These are phyloP conservation scores for Trematomus loennbergii DNA, from an alignment of 2,113 vertebrate species.

Conservation along the genomic window DNA sequence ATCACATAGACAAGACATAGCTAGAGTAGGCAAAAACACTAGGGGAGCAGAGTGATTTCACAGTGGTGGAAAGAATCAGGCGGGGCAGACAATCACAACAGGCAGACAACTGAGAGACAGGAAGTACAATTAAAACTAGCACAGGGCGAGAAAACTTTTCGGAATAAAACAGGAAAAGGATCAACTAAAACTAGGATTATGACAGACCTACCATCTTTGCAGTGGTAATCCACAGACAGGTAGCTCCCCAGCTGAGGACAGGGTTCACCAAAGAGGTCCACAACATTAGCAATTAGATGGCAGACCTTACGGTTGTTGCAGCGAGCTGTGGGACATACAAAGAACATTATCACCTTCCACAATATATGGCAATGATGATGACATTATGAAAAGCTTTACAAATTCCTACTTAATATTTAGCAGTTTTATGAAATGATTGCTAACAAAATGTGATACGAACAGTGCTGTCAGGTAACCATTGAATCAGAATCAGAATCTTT, in stretches of 20 bases:
- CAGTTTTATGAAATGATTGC: background rate
- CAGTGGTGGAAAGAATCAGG: too few relatives aligned
- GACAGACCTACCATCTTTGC: slow-evolving; percentile 87
- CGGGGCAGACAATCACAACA: too few relatives aligned
- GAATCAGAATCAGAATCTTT: background rate
- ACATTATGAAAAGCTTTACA: background rate
- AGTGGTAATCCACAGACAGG: slow-evolving; percentile 89
- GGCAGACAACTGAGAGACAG: too few relatives aligned
- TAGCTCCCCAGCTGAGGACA: slow-evolving; percentile 88
- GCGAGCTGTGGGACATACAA: slow-evolving; percentile 75
- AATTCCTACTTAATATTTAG: background rate
- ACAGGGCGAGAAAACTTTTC: too few relatives aligned
- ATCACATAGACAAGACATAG: too few relatives aligned
- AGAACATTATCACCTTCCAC: background rate
- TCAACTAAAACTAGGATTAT: background rate
- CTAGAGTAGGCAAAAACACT: too few relatives aligned
- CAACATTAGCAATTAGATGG: slow-evolving; percentile 82
- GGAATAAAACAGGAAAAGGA: too few relatives aligned
- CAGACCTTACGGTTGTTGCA: slow-evolving; percentile 89
- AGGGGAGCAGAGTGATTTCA: too few relatives aligned
- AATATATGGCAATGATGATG: background rate
- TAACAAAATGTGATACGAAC: background rate
- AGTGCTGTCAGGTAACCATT: too few relatives aligned
- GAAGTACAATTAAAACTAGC: too few relatives aligned
- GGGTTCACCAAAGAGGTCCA: slow-evolving; percentile 84